phyloP scores from a whole-genome alignment of 2,113 vertebrate species.

The Chaetura pelagica region DNA sequence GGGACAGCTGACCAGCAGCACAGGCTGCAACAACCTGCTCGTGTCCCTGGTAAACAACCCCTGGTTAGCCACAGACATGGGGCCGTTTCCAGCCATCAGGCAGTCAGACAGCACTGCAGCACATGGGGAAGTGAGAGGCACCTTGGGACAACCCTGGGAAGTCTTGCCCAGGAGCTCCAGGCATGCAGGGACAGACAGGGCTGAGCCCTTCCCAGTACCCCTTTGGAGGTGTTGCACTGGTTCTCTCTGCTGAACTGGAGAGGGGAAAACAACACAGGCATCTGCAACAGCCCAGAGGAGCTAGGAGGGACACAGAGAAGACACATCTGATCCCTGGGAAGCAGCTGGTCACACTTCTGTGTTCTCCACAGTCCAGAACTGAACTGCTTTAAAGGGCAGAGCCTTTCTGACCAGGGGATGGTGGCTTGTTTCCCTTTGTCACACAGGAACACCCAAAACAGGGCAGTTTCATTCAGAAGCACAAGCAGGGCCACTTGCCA shows the following conservation, averaged over 20 bases:
- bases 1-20: background rate
- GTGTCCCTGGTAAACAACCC: background rate
- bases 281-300: background rate
- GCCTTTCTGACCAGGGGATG: fast-evolving
- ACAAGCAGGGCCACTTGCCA: fast-evolving
- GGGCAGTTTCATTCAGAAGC: background rate
- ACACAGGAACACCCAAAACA: background rate
- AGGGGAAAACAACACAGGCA: background rate
- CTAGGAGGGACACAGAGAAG: background rate
- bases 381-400: background rate
- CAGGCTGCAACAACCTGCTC: background rate
- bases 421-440: background rate
- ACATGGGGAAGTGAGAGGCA: fast-evolving
- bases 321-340: fast-evolving
- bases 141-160: background rate
- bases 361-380: background rate
- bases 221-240: background rate
- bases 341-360: background rate
- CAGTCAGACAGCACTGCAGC: background rate
- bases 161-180: background rate
- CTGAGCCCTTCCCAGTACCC: no score
- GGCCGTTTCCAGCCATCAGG: background rate
- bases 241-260: background rate
- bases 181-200: background rate
- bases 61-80: background rate